Evolutionary conservation across 1,140 invertebrate species (phyloP).

Genomic region (Planococcus citri): DNA sequence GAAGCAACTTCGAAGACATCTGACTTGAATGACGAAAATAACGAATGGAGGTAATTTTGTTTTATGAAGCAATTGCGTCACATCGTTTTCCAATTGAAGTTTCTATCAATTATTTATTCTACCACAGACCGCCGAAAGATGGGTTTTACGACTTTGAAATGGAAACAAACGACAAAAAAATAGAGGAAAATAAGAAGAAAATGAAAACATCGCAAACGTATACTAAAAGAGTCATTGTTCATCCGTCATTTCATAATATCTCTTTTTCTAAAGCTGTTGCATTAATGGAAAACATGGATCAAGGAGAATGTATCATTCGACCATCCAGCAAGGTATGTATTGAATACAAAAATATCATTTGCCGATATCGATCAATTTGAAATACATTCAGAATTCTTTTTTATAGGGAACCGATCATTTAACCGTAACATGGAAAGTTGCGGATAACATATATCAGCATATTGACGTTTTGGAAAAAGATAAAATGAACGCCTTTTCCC

Average conservation of each 20-base stretch:
- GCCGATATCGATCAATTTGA: not conserved
- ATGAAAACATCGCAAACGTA: conserved; percentile 64
- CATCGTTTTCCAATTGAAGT: no score
- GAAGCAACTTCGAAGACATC: conserved; percentile 89
- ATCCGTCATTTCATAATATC: conserved; percentile 95
- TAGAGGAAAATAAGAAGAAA: conserved; percentile 70
- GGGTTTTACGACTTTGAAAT: conserved; percentile 80
- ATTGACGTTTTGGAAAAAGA: conserved; percentile 91
- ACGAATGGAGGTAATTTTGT: conserved; percentile 80
- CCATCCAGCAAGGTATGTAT: conserved; percentile 75
- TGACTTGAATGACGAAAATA: conserved; percentile 81
- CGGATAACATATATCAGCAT: conserved; percentile 86
- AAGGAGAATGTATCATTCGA: conserved; percentile 90
- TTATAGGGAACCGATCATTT: conserved; percentile 77
- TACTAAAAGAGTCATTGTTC: conserved; percentile 92
- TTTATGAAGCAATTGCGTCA: conserved; percentile 28
- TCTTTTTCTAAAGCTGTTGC: conserved; percentile 85
- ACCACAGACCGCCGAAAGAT: conserved; percentile 67
- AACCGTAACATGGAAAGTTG: conserved; percentile 97
- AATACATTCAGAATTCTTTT: conserved; percentile 4
- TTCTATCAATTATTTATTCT: not conserved
- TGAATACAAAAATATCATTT: conserved; percentile 8
- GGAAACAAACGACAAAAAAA: conserved; percentile 66
- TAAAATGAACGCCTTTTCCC: conserved; percentile 91
- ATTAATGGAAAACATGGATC: conserved; percentile 79